A percentile compares a stretch with the other conserved stretches of the same genome.
phyloP scores from a whole-genome alignment of 2,113 vertebrate species.

The Pungitius pungitius region DNA sequence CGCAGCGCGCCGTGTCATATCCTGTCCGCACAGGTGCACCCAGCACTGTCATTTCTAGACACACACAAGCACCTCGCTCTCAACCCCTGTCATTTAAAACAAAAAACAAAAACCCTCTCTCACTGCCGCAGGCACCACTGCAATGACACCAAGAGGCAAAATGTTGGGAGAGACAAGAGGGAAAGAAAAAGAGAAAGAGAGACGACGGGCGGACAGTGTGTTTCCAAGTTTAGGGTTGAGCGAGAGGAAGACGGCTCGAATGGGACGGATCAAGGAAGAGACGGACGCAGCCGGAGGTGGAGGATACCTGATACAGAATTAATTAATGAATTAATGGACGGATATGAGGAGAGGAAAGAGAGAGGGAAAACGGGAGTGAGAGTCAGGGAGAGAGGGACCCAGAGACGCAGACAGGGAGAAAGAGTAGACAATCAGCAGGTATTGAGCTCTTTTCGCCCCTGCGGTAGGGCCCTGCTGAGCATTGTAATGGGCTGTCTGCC shows the following conservation, averaged over 20 bases:
- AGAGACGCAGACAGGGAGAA: constrained; percentile 73
- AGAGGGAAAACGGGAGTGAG: constrained; percentile 7
- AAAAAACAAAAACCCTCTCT: constrained; percentile 21
- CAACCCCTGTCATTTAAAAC: constrained; percentile 58
- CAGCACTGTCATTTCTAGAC: constrained; percentile 51
- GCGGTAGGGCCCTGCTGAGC: constrained; percentile 90
- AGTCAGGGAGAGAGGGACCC: constrained; percentile 39
- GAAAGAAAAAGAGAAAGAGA: constrained; percentile 9
- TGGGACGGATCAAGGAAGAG: constrained; percentile 32
- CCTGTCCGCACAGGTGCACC: constrained; percentile 73
- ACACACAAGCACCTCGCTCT: constrained; percentile 31
- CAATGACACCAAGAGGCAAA: constrained; percentile 64
- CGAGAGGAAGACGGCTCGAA: constrained; percentile 24
- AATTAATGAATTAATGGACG: constrained; percentile 21
- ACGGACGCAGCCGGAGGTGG: constrained; percentile 25
- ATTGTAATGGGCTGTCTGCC: constrained; percentile 93
- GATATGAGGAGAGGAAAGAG: neutral
- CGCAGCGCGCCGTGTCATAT: constrained; percentile 64
- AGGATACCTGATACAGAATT: constrained; percentile 24
- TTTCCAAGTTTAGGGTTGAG: constrained; percentile 28
- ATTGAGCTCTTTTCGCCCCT: constrained; percentile 87
- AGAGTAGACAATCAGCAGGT: constrained; percentile 89
- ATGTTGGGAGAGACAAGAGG: constrained; percentile 30
- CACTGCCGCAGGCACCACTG: constrained; percentile 69
- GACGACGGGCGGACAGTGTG: neutral